phyloP scores from a whole-genome alignment of 2,113 vertebrate species.

The Heloderma charlesbogerti region DNA sequence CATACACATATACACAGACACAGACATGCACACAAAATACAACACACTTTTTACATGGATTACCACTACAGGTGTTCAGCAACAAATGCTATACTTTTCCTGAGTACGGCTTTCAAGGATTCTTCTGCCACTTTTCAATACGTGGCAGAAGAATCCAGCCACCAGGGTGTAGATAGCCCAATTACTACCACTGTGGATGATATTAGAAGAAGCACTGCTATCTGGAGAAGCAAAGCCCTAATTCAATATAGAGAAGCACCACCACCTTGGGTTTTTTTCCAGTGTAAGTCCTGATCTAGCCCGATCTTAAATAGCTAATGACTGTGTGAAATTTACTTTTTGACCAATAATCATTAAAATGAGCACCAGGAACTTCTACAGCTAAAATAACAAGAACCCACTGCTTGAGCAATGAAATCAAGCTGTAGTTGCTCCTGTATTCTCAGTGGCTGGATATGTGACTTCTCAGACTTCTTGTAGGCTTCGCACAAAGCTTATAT shows the following conservation, averaged over 20 bases:
- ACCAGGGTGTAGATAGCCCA: neutral
- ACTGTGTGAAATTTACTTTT: neutral
- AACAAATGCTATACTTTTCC: rapidly evolving
- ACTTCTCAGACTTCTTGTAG: neutral
- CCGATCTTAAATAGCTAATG: neutral
- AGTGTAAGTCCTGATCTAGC: neutral
- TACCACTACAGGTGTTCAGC: neutral
- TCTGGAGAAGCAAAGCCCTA: neutral
- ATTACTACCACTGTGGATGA: neutral
- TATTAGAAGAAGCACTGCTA: neutral
- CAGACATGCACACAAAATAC: too few relatives aligned
- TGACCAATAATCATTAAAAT: neutral
- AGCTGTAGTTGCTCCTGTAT: neutral
- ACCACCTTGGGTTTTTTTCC: neutral
- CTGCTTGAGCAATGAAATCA: neutral
- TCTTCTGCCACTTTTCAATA: neutral
- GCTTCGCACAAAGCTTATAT: neutral
- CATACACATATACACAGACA: neutral
- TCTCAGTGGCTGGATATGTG: neutral
- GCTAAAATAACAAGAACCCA: neutral
- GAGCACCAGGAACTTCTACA: neutral
- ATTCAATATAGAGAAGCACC: neutral
- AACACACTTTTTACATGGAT: neutral
- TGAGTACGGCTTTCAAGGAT: neutral
- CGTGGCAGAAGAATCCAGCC: neutral